Evolutionary conservation across 2,888 invertebrate species (phyloP).

Genomic region (Noctua janthe): DNA sequence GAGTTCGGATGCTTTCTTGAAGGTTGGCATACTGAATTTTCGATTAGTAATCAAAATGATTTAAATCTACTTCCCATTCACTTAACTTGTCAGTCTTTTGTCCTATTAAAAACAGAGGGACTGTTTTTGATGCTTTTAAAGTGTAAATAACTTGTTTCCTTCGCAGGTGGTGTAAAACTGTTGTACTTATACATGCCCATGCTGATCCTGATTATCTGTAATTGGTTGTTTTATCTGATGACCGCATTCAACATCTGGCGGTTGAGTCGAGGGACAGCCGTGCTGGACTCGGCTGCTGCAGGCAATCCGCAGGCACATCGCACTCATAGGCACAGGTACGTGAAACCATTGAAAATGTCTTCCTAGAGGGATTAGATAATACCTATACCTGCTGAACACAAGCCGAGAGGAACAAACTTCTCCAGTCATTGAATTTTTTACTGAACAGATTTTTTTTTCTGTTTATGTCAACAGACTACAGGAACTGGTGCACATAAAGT

Average conservation of each 20-base stretch:
- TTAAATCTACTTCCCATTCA: background rate
- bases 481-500: background rate
- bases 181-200: constrained; percentile 84
- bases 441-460: too few relatives aligned
- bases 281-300: constrained; percentile 78
- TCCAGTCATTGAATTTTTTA: background rate
- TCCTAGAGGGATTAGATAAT: too few relatives aligned
- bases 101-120: background rate
- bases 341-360: background rate
- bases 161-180: constrained; percentile 78
- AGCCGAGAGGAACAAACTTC: background rate
- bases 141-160: background rate
- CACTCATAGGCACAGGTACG: constrained; percentile 77
- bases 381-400: background rate
- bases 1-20: constrained; percentile 78
- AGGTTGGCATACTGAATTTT: constrained; percentile 67
- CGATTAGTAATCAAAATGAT: background rate
- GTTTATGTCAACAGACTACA: background rate
- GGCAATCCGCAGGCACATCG: constrained; percentile 82
- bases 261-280: constrained; percentile 79
- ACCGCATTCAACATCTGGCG: constrained; percentile 86
- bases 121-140: background rate
- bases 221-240: constrained; percentile 85
- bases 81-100: background rate
- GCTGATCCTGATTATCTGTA: constrained; percentile 81